Base-by-base conservation (phyloP, 1,140 invertebrate genomes). In the Drosophila teissieri region DNA sequence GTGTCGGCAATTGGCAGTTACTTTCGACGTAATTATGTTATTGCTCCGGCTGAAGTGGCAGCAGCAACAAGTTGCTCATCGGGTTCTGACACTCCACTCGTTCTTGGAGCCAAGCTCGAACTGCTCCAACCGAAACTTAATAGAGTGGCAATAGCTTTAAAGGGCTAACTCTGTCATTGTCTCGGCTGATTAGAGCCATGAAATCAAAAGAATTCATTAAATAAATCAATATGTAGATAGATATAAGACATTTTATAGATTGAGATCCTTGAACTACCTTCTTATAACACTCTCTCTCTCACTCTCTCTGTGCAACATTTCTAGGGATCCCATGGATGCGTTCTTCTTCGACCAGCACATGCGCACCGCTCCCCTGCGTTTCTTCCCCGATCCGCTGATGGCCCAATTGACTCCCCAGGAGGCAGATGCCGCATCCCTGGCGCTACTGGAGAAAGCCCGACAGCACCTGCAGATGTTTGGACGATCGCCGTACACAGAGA, bases 321-420 rank as follows among this genome's bases (percentile, higher is more conserved):
- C 5, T 45, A 91, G 95, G 81, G 95, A 95, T 92, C 95, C 95
- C 56, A 95, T 95, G 94, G 95, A 95, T 68, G 93, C 94, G 10
- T 94, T 95, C 86, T 93, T 95, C 45, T 94, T 95, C 92, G 95
- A 95, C 73, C 95, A 95, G 72, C 94, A 95, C 69, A 95, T 95
- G 84, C 92, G 95, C 3, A 93, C 94, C 2, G 94, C 94, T 3
- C 92, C 95, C 1, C 91, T 94, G 42, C 92, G 95, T 4, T 95
- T 95, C 79, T 93, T 94, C 40, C 94, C 94, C 67, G 85, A 90
- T 65, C 91, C 90, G 5, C 48, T 92, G 58, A 91, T 92, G 92
- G 92, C 74, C 45, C 93, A 76, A 67, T 93, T 80, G 92, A 94
- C 92, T 84, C 92, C 51, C 91, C 92, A 95, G 75, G 95, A 94